Conservation (phyloP, 2,888 invertebrate genomes). For the Stomorhina lunata region DNA sequence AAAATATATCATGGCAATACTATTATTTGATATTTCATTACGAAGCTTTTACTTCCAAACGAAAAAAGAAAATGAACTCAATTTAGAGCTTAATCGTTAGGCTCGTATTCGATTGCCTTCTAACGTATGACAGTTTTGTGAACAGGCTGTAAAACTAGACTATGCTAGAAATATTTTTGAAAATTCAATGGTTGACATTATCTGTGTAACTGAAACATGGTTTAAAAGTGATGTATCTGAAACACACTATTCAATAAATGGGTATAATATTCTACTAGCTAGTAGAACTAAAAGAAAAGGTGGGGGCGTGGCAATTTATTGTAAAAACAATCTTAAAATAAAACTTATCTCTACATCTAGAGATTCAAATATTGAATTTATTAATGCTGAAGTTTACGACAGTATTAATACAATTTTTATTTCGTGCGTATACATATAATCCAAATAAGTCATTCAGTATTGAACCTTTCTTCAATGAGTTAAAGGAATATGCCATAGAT, state of each 20-base stretch:
- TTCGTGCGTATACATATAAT: constrained; percentile 37
- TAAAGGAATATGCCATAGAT: too few species aligned
- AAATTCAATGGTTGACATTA: constrained; percentile 9
- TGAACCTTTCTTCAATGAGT: constrained; percentile 15
- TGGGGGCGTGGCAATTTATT: constrained; percentile 30
- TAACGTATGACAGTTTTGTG: too few species aligned
- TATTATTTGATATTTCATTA: too few species aligned
- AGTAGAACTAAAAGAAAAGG: constrained; percentile 1
- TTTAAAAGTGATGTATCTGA: background rate
- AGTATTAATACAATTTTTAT: constrained; percentile 7
- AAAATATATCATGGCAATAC: too few species aligned
- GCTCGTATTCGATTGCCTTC: too few species aligned
- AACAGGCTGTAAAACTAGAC: too few species aligned
- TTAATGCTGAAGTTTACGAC: background rate
- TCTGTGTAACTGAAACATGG: constrained; percentile 39
- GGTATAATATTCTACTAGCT: background rate
- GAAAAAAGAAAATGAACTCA: too few species aligned
- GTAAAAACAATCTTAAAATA: background rate
- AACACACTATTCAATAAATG: background rate
- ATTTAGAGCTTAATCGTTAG: too few species aligned
- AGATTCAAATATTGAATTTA: constrained; percentile 4
- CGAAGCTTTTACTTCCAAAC: too few species aligned
- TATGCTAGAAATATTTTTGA: constrained; percentile 11
- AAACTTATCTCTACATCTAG: background rate
- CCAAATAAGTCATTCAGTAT: background rate